Conservation (phyloP, 2,113 vertebrate species). For the Machaerirhynchus nigripectus region DNA sequence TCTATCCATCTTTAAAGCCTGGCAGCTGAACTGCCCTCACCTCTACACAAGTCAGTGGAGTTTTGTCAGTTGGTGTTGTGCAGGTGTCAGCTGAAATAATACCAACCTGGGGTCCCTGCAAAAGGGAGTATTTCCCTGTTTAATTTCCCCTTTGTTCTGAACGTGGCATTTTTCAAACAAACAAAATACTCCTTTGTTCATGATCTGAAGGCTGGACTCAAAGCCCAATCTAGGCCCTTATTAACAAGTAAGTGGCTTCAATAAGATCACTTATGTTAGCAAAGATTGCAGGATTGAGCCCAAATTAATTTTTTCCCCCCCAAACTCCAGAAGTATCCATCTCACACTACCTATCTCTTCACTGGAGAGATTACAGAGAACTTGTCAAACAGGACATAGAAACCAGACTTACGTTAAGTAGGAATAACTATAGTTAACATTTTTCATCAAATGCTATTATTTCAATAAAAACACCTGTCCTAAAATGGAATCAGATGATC, state of each 20-base stretch:
- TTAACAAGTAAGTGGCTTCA: neutral
- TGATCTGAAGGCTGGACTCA: neutral
- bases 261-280: neutral
- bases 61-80: neutral
- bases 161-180: neutral
- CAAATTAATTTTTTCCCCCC: accelerated
- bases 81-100: neutral
- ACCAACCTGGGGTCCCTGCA: neutral
- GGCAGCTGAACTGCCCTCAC: neutral
- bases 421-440: neutral
- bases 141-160: neutral
- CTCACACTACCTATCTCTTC: neutral
- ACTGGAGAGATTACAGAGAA: neutral
- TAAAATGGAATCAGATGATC: neutral
- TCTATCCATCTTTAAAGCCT: neutral
- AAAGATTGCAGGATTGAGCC: neutral
- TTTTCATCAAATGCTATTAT: neutral
- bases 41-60: neutral
- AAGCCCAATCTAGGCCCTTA: neutral
- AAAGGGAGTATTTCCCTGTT: neutral
- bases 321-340: neutral
- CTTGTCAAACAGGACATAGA: neutral
- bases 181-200: neutral
- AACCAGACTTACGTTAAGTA: neutral
- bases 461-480: neutral